phyloP scores from a whole-genome alignment of 37 sponge, comb jelly and placozoan genomes.

The Dysidea cf. avara region DNA sequence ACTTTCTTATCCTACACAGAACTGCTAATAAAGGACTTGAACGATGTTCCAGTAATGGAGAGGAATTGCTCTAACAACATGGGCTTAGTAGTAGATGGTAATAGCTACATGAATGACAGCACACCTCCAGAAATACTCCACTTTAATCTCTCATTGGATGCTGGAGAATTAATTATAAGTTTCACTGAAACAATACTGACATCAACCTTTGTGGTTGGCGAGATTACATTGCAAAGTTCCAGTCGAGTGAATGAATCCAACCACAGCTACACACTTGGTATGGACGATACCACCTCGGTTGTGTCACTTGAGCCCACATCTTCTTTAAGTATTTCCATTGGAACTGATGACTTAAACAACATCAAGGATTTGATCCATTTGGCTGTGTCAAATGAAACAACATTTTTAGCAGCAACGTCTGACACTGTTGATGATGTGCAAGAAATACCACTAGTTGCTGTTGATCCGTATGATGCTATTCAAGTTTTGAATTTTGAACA shows the following conservation, averaged over 20 bases:
- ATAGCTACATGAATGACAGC: constrained; percentile 62
- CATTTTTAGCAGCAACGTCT: constrained; percentile 47
- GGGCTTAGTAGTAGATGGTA: constrained; percentile 18
- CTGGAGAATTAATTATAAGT: constrained; percentile 43
- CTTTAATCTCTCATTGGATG: constrained; percentile 67
- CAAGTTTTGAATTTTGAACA: constrained; percentile 40
- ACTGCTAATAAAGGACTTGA: constrained; percentile 58
- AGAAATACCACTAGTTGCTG: constrained; percentile 36
- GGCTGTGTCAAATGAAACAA: constrained; percentile 60
- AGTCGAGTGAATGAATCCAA: constrained; percentile 4
- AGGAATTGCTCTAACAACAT: constrained; percentile 40
- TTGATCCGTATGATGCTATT: constrained; percentile 34
- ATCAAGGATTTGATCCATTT: constrained; percentile 71
- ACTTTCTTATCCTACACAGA: constrained; percentile 59
- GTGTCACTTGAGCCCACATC: constrained; percentile 43
- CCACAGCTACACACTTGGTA: constrained; percentile 34
- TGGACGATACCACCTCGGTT: constrained; percentile 16
- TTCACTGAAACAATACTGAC: constrained; percentile 80
- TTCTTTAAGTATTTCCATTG: constrained; percentile 50
- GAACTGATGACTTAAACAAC: constrained; percentile 56
- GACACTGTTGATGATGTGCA: constrained; percentile 64
- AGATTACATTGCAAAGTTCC: constrained; percentile 61
- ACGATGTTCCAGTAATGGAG: constrained; percentile 42
- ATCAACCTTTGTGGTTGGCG: constrained; percentile 36
- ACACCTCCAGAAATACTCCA: constrained; percentile 58